phyloP scores from a whole-genome alignment of 1,140 invertebrate species.

The Atta colombica region DNA sequence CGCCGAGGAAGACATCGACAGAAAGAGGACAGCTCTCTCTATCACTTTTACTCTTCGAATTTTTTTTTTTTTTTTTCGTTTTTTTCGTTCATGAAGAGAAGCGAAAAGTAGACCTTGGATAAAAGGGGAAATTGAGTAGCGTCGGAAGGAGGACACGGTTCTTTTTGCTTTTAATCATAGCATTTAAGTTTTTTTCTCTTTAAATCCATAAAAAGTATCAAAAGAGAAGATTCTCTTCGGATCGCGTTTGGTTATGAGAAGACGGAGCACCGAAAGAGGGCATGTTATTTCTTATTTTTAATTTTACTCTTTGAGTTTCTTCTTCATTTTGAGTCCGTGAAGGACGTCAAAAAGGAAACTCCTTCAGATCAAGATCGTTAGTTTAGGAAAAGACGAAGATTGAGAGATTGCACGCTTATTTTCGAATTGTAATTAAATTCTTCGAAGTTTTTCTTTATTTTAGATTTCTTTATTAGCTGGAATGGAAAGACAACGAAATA shows the following conservation, averaged over 20 bases:
- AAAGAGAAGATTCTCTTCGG: not conserved
- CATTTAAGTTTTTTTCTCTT: slow-evolving; percentile 33
- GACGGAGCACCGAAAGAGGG: slow-evolving; percentile 22
- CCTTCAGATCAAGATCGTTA: not conserved
- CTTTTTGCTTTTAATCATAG: slow-evolving; percentile 48
- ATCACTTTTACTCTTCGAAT: slow-evolving; percentile 12
- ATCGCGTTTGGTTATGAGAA: not conserved
- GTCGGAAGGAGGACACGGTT: slow-evolving; percentile 27
- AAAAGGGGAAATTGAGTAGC: slow-evolving; percentile 10
- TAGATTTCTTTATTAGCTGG: not conserved
- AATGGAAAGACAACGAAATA: not conserved
- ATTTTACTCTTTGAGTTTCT: slow-evolving; percentile 27
- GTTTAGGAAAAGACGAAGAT: not conserved
- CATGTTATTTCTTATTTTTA: slow-evolving; percentile 34
- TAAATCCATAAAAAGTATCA: slow-evolving; percentile 32
- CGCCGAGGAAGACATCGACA: not conserved
- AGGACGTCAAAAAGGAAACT: slow-evolving; percentile 27
- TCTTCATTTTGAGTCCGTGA: slow-evolving; percentile 32
- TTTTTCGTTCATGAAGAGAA: not conserved
- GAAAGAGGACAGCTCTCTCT: slow-evolving; percentile 22
- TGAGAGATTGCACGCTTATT: not conserved
- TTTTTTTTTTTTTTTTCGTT: not conserved
- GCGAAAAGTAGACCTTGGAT: slow-evolving; percentile 21
- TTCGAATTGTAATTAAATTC: not conserved
- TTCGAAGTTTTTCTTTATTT: slow-evolving; percentile 3